These are phyloP conservation scores for Anadara kagoshimensis DNA, from an alignment of 1,140 invertebrate genomes.

Conservation along the genomic window DNA sequence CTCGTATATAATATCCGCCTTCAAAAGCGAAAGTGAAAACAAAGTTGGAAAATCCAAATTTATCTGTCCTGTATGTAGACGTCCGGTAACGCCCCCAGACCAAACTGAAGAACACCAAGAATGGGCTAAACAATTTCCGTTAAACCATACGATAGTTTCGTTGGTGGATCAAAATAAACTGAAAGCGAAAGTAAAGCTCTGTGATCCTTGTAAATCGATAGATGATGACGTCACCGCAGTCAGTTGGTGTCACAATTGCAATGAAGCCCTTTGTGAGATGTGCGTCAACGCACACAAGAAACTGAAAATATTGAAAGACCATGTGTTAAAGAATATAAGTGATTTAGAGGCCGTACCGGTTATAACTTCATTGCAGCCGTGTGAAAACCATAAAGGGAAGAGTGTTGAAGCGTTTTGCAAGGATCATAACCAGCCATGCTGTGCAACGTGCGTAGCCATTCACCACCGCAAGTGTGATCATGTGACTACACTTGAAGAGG, in stretches of 20 bases:
- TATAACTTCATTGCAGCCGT: slow-evolving; percentile 33
- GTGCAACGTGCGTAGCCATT: slow-evolving; percentile 43
- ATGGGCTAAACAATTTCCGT: slow-evolving; percentile 25
- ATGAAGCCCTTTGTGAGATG: slow-evolving; percentile 43
- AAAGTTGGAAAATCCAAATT: background rate
- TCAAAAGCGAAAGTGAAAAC: too few relatives aligned
- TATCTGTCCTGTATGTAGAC: slow-evolving; percentile 32
- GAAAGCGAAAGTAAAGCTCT: slow-evolving; percentile 31
- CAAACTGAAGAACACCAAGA: slow-evolving; percentile 1
- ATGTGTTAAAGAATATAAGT: slow-evolving; percentile 38
- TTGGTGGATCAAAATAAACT: slow-evolving; percentile 42
- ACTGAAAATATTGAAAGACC: slow-evolving; percentile 34
- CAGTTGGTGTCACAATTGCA: slow-evolving; percentile 48
- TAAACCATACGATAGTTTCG: slow-evolving; percentile 42
- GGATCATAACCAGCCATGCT: slow-evolving; percentile 46
- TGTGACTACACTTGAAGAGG: slow-evolving; percentile 39
- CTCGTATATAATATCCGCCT: slow-evolving; percentile 29
- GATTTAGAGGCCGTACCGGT: slow-evolving; percentile 43
- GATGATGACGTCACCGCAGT: slow-evolving; percentile 30
- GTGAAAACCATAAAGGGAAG: slow-evolving; percentile 44
- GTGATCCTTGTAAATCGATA: slow-evolving; percentile 39
- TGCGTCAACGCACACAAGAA: slow-evolving; percentile 42
- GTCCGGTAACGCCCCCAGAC: slow-evolving; percentile 19
- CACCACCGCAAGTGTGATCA: slow-evolving; percentile 45
- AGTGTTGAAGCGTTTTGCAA: slow-evolving; percentile 47